These are phyloP conservation scores for Malthinus seriepunctatus DNA, from an alignment of 2,888 invertebrate species.

Conservation along the genomic window DNA sequence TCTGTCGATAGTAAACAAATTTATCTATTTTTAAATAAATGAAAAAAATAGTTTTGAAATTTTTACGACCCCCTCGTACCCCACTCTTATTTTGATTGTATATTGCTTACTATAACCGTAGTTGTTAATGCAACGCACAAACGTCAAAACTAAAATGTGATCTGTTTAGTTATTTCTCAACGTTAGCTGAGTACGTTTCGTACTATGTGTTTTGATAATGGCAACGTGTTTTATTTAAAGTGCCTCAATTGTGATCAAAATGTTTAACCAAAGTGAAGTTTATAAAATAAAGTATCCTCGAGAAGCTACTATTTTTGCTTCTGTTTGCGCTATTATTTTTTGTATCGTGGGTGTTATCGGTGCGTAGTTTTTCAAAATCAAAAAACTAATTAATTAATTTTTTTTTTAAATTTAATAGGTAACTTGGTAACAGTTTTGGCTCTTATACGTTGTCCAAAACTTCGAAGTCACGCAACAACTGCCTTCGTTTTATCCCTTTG, in stretches of 20 bases:
- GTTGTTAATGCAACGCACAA: no score
- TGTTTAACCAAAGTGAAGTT: slow-evolving; percentile 18
- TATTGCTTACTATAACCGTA: no score
- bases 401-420: slow-evolving; percentile 60
- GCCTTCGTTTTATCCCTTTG: slow-evolving; percentile 86
- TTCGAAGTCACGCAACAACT: slow-evolving; percentile 82
- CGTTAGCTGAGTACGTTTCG: no score
- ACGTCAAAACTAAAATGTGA: no score
- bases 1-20: no score
- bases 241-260: slow-evolving; percentile 4
- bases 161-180: no score
- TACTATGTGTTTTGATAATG: no score
- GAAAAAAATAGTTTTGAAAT: no score
- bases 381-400: slow-evolving; percentile 2
- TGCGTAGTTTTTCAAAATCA: slow-evolving; percentile 46
- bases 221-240: neutral
- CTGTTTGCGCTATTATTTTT: slow-evolving; percentile 78
- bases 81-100: no score
- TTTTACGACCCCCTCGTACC: no score
- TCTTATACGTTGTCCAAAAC: slow-evolving; percentile 74
- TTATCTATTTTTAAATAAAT: no score
- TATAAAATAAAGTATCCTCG: slow-evolving; percentile 62
- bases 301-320: slow-evolving; percentile 76
- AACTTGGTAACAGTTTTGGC: slow-evolving; percentile 83
- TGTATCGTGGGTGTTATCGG: slow-evolving; percentile 78